Base-by-base conservation (phyloP, 2,888 invertebrate species). In the Desoria tigrina region DNA sequence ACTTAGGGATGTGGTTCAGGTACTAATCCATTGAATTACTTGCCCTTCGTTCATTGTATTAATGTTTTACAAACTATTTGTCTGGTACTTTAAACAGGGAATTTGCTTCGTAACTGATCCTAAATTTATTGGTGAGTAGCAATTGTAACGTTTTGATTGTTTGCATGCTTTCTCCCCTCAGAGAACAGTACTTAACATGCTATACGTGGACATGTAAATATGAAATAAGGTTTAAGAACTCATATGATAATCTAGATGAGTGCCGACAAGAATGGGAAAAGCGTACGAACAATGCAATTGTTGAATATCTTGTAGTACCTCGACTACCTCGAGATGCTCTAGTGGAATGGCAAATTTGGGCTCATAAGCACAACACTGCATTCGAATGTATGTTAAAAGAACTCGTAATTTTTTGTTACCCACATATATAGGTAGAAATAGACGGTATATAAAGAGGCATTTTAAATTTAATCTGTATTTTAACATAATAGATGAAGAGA, bases 261-360 rank as follows among this genome's bases (percentile, higher is more conserved):
- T 92, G 91, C 21, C 85, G 90, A 59, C 85, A 88, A 51, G 89
- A 92, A 79, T 89, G 93, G 87, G 90, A 86, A 80, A 75, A 71
- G 42, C 86, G 88, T 73, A 90, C 92, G 59, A 90, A 90, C 66
- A 92, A 92, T 80, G 90, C 90, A 57, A 90, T 92, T 74, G 89
- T 90, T 78, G 90, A 92, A 84, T 91, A 90, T 80, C 87, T 93
- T 54, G 90, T 94, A 56, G 89, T 94, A 66, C 85, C 88, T 27
- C 86, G 85, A 26, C 83, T 95, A 78, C 95, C 95, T 1, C 85
- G 89, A 55, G 85, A 82, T 72, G 94, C 93, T 24, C 82, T 87
- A 59, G 88, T 95, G 24, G 94, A 95, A 82, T 95, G 94, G 94
- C 92, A 93, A 80, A 91, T 94, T 67, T 92, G 92, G 91, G 91